Evolutionary conservation across 2,797 vertebrate species (phyloP).

Genomic region (Propithecus perrieri): DNA sequence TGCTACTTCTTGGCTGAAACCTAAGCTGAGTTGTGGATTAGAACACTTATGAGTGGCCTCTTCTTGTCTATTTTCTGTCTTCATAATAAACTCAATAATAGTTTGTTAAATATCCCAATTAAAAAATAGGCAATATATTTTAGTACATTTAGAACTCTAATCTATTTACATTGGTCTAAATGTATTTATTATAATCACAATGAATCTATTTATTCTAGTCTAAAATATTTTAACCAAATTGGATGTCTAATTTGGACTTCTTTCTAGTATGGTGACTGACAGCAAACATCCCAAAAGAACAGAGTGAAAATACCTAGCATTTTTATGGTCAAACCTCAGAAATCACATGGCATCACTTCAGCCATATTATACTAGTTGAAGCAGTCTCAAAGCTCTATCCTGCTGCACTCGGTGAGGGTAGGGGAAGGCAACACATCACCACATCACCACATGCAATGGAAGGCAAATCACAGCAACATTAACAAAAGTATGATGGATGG

Average conservation of each 20-base stretch:
- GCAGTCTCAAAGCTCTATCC: not conserved
- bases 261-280: not conserved
- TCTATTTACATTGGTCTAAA: not conserved
- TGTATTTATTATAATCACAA: not conserved
- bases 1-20: not conserved
- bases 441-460: not conserved
- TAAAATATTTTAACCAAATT: not conserved
- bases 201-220: not conserved
- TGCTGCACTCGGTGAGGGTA: not conserved
- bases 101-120: not conserved
- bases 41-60: not conserved
- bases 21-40: not conserved
- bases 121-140: not conserved
- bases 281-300: not conserved
- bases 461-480: not conserved
- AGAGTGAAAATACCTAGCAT: not conserved
- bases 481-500: not conserved
- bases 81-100: not conserved
- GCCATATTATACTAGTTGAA: not conserved
- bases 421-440: not conserved
- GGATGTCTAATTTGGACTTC: not conserved
- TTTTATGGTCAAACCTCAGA: not conserved
- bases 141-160: not conserved
- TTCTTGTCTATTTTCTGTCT: not conserved
- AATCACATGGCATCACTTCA: not conserved